Conservation (phyloP, 2,797 vertebrate genomes). For the Hoplostethus mediterraneus region DNA sequence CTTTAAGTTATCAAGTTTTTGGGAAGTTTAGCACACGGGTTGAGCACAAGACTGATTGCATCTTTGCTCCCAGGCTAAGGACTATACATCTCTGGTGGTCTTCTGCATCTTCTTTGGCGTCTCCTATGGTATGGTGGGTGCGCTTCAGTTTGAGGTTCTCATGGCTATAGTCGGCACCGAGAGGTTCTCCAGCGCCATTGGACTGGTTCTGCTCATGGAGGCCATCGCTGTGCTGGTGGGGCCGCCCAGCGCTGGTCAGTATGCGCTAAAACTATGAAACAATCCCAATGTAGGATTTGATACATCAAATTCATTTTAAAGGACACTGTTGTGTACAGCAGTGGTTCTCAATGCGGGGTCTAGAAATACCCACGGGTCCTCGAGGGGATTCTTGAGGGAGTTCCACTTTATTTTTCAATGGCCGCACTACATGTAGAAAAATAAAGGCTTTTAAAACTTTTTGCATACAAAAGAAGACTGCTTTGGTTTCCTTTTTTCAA, state of each 20-base stretch:
- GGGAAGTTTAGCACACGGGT: too few species aligned
- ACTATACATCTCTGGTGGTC: conserved; percentile 88
- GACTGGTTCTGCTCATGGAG: conserved; percentile 93
- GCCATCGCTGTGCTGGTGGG: conserved; percentile 95
- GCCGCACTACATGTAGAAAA: too few species aligned
- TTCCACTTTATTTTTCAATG: too few species aligned
- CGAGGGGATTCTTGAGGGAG: too few species aligned
- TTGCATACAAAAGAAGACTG: too few species aligned
- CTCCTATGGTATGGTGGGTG: conserved; percentile 98
- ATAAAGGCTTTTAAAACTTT: too few species aligned
- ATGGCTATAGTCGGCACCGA: conserved; percentile 95
- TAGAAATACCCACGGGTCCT: too few species aligned
- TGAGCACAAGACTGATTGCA: background rate
- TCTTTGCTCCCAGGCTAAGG: conserved; percentile 56
- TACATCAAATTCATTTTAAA: too few species aligned
- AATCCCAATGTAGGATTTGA: background rate
- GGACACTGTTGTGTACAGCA: too few species aligned
- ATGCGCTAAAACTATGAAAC: background rate
- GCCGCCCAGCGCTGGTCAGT: conserved; percentile 92
- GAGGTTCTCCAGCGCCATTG: conserved; percentile 95
- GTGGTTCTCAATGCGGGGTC: too few species aligned
- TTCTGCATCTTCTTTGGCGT: conserved; percentile 97
- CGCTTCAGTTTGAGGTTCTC: conserved; percentile 97
- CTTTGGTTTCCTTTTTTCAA: too few species aligned
- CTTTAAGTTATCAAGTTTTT: too few species aligned